phyloP scores from a whole-genome alignment of 2,888 invertebrate species.

The Steinernema carpocapsae region DNA sequence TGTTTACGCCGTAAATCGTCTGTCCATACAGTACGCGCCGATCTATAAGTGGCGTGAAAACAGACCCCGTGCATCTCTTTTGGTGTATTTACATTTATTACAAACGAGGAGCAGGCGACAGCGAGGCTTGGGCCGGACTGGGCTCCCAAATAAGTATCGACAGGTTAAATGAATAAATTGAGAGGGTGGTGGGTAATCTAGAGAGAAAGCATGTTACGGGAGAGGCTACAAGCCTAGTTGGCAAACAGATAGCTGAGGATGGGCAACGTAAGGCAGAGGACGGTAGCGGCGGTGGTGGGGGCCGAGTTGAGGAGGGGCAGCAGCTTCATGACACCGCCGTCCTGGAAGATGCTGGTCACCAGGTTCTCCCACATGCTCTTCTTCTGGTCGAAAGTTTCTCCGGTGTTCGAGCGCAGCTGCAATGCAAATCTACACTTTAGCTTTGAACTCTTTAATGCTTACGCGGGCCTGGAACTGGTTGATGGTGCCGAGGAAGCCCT shows the following conservation, averaged over 20 bases:
- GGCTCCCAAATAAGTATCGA: not conserved
- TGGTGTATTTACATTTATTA: slow-evolving; percentile 5
- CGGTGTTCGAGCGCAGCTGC: slow-evolving; percentile 52
- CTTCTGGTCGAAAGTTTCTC: slow-evolving; percentile 54
- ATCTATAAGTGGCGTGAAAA: no score
- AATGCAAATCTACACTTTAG: slow-evolving; percentile 20
- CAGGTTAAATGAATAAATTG: not conserved
- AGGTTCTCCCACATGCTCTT: slow-evolving; percentile 54
- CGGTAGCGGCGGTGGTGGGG: slow-evolving; percentile 11
- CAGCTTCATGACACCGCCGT: slow-evolving; percentile 44
- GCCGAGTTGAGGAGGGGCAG: slow-evolving; percentile 35
- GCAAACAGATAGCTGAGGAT: slow-evolving; percentile 11
- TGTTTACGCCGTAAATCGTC: no score
- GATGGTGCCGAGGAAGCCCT: slow-evolving; percentile 48
- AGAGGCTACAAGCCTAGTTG: not conserved
- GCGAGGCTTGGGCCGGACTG: not conserved
- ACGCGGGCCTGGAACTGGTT: slow-evolving; percentile 51
- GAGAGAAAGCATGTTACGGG: not conserved
- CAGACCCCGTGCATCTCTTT: not conserved
- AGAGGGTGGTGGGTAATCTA: not conserved
- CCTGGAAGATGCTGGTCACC: slow-evolving; percentile 56
- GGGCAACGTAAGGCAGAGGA: slow-evolving; percentile 17
- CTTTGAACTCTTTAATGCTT: slow-evolving; percentile 27
- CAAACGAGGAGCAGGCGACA: not conserved
- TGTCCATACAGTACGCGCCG: no score